A percentile compares a stretch with the other conserved stretches of the same genome.
Evolutionary conservation across 2,113 vertebrate genomes (phyloP).

Genomic region (Chroicocephalus ridibundus): DNA sequence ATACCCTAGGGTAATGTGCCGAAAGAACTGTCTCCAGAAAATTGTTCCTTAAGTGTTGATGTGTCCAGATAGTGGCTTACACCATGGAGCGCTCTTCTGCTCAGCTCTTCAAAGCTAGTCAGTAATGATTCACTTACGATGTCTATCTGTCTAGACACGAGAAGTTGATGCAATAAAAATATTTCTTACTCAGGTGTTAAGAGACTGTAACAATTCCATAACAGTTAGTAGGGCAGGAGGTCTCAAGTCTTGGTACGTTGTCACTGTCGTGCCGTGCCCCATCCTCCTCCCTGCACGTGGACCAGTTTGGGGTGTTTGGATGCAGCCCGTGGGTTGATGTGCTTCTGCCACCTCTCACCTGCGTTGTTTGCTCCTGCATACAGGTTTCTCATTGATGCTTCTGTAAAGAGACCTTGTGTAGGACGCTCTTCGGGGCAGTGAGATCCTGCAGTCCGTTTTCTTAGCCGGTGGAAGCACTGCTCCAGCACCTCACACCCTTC

Average conservation of each 20-base stretch:
- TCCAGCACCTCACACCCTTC: neutral
- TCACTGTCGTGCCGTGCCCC: neutral
- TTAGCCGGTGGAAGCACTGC: neutral
- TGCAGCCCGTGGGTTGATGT: neutral
- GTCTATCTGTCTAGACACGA: constrained; percentile 53
- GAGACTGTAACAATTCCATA: neutral
- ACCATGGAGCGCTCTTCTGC: constrained; percentile 2
- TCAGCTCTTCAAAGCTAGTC: constrained; percentile 15
- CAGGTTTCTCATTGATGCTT: neutral
- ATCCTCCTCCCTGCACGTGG: neutral
- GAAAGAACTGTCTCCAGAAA: constrained; percentile 34
- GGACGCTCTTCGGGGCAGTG: neutral
- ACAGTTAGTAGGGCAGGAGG: neutral
- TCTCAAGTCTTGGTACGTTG: neutral
- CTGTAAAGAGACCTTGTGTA: neutral
- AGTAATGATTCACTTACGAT: constrained; percentile 30
- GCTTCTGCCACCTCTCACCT: neutral
- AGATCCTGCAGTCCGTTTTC: neutral
- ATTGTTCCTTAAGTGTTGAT: neutral
- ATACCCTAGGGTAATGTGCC: neutral
- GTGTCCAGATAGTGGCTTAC: constrained; percentile 45
- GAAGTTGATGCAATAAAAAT: constrained; percentile 32
- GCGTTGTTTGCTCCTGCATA: neutral
- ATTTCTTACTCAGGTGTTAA: constrained; percentile 2
- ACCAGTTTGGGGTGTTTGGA: neutral